Base-by-base conservation (phyloP, 2,888 invertebrate genomes). In the Eristalis pertinax region DNA sequence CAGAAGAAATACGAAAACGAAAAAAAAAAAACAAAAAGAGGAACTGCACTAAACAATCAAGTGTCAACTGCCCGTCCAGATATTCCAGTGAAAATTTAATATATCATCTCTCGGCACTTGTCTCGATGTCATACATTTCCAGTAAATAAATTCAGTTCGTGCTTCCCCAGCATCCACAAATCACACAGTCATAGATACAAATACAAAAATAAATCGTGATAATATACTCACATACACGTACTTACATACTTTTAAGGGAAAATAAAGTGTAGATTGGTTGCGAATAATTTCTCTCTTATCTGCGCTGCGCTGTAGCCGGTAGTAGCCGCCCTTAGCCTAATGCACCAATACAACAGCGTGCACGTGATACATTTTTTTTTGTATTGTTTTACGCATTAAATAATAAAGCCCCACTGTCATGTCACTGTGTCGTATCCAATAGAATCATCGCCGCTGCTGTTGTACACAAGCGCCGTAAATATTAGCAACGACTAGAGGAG, bases 401-500 rank as follows among this genome's bases (percentile, higher is more conserved):
- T 38, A 73, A 67, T 60, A 70, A 81, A 83, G 60, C 79, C 70
- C 79, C 79, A 67, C 70, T 67, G 63, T 69, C 75, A 62, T 62
- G 78, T 74, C 67, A 72, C 38, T 29, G 58, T 29, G 62, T 41
- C 19, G 43, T 79, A 63, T 72, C 73, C 73, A 87, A 76, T 84
- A 80, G 80, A 60, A 74, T 74, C 74, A 68, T 81, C 68, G 70
- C 60, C 26, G 35, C 56, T 38, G 64, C 68, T 35, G 60, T 38
- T 67, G 38, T 63, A 43, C 63, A 43, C 43, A 64, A 69, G 32
- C 70, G 64, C 75, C 65, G 62, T 70, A 72, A 77, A 76, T 85
- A 67, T 70, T 69, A 75, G 74, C 80, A 70, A 82, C 41, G 41
- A 15, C 43, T 85, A 68, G 69, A 70, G 68, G 60, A 69, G 85